A percentile compares a stretch with the other conserved stretches of the same genome.
Evolutionary conservation across 1,140 invertebrate genomes (phyloP).

Genomic region (Dinoponera quadriceps): DNA sequence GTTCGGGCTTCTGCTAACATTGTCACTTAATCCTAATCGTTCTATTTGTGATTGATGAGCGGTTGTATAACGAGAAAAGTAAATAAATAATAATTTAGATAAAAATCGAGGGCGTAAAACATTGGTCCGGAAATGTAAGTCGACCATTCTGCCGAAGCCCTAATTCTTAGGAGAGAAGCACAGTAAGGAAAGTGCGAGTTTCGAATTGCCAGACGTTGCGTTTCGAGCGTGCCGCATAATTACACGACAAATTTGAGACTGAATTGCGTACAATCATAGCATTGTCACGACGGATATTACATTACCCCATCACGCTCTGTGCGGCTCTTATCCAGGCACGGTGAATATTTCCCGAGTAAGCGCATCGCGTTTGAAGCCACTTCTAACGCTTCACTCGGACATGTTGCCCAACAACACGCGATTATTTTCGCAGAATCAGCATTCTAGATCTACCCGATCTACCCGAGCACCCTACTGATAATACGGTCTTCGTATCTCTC

Average conservation of each 20-base stretch:
- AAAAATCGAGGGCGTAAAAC: no score
- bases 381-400: conserved; percentile 1
- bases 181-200: background rate
- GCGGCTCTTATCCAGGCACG: background rate
- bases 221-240: conserved; percentile 14
- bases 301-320: conserved; percentile 39
- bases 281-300: conserved; percentile 29
- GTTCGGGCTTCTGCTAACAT: no score
- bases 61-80: no score
- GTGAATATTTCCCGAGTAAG: conserved; percentile 49
- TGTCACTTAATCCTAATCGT: no score
- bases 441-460: conserved; percentile 7
- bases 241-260: conserved; percentile 51
- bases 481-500: background rate
- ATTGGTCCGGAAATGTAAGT: no score
- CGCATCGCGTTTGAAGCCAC: conserved; percentile 33
- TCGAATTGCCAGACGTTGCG: conserved; percentile 8
- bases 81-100: no score
- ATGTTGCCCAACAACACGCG: conserved; percentile 19
- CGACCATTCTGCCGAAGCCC: no score
- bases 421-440: conserved; percentile 7
- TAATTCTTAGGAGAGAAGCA: no score
- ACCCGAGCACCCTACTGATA: conserved; percentile 1
- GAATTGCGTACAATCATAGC: conserved; percentile 21
- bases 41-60: no score